phyloP scores from a whole-genome alignment of 1,140 invertebrate genomes.

The Bicyclus anynana region DNA sequence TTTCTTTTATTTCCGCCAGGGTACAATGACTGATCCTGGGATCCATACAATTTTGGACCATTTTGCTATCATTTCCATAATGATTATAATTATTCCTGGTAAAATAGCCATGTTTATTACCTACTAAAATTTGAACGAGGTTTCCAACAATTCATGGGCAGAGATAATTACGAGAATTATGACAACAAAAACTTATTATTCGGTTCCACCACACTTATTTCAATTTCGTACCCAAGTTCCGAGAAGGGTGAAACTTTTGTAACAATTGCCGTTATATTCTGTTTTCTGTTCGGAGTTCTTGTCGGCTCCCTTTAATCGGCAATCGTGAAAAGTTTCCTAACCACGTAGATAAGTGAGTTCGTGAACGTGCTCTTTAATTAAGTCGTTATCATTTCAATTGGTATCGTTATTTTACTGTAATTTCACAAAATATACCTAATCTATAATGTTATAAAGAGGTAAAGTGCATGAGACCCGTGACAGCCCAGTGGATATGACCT shows the following conservation, averaged over 20 bases:
- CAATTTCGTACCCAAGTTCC: slow-evolving; percentile 19
- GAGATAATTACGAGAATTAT: background rate
- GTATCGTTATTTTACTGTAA: background rate
- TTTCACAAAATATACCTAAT: background rate
- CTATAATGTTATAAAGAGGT: no score
- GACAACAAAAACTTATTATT: slow-evolving; percentile 3
- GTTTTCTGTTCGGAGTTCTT: slow-evolving; percentile 27
- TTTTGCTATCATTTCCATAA: no score
- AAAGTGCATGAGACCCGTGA: no score
- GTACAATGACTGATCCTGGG: no score
- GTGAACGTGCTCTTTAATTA: slow-evolving; percentile 22
- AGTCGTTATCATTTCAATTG: slow-evolving; percentile 7
- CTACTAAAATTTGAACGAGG: background rate
- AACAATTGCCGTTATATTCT: slow-evolving; percentile 21
- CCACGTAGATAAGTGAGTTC: slow-evolving; percentile 21
- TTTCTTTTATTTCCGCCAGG: no score
- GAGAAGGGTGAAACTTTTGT: slow-evolving; percentile 19
- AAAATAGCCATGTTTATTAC: background rate
- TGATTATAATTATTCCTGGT: no score
- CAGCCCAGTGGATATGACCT: no score
- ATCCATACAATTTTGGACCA: no score
- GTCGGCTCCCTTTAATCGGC: slow-evolving; percentile 29
- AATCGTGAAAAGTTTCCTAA: slow-evolving; percentile 33
- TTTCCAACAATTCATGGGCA: background rate
- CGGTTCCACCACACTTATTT: slow-evolving; percentile 15